Percentiles rank a stretch among this genome's conserved stretches.
These are phyloP conservation scores for Magallana nippona DNA, from an alignment of 2,888 invertebrate genomes.

Conservation along the genomic window DNA sequence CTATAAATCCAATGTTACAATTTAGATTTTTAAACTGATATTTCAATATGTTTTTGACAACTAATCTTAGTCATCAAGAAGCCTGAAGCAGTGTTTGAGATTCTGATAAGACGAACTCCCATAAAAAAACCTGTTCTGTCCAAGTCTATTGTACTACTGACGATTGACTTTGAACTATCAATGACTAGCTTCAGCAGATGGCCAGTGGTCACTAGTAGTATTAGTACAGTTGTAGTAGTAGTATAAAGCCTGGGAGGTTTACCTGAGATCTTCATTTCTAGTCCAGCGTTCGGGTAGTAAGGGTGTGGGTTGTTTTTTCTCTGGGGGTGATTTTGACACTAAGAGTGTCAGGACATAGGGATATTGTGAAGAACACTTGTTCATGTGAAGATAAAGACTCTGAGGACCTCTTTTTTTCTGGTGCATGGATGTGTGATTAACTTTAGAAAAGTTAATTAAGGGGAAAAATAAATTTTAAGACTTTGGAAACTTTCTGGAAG, in stretches of 20 bases:
- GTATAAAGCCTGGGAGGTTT: not conserved
- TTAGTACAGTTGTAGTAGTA: not conserved
- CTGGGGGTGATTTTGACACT: not conserved
- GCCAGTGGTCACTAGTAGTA: slow-evolving; percentile 25
- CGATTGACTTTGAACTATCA: slow-evolving; percentile 17
- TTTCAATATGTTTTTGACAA: slow-evolving; percentile 29
- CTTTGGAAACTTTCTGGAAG: not conserved
- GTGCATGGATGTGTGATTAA: not conserved
- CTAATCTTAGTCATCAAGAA: slow-evolving; percentile 16
- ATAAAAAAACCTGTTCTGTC: slow-evolving; percentile 33
- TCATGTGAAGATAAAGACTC: not conserved
- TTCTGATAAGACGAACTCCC: slow-evolving; percentile 14
- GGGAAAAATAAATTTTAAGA: not conserved
- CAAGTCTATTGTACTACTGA: not conserved
- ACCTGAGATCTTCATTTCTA: slow-evolving; percentile 3
- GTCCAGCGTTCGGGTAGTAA: slow-evolving; percentile 3
- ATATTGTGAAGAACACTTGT: not conserved
- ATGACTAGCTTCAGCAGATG: slow-evolving; percentile 15
- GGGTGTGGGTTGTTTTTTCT: slow-evolving; percentile 3
- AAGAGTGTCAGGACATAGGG: not conserved
- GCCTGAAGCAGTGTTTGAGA: not conserved
- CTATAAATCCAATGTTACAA: slow-evolving; percentile 33
- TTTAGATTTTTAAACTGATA: slow-evolving; percentile 30
- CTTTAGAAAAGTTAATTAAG: not conserved
- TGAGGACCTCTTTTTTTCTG: not conserved